phyloP scores from a whole-genome alignment of 35 echinoderm and acorn worm species.

The Eucidaris tribuloides region DNA sequence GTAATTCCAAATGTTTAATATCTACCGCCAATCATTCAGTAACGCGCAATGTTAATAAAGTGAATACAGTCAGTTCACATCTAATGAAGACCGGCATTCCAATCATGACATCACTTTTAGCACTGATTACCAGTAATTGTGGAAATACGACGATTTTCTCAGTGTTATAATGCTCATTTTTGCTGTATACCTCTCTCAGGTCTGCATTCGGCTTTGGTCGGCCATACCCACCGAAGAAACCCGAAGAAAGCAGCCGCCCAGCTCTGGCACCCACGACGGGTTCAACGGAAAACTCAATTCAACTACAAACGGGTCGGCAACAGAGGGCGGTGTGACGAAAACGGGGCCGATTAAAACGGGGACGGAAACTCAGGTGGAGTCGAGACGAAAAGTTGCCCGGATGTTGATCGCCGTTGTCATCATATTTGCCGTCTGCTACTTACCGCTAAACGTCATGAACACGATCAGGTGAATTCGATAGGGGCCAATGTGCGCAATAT shows the following conservation, averaged over 20 bases:
- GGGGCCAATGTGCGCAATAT: too few relatives aligned
- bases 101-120: too few relatives aligned
- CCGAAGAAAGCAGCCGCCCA: background rate
- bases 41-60: too few relatives aligned
- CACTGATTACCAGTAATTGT: too few relatives aligned
- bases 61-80: too few relatives aligned
- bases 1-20: too few relatives aligned
- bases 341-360: constrained; percentile 5
- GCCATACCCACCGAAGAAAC: constrained; percentile 86
- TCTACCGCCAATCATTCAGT: too few relatives aligned
- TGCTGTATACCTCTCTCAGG: too few relatives aligned
- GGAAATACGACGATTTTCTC: too few relatives aligned
- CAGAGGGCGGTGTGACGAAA: background rate
- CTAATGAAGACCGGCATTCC: too few relatives aligned
- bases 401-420: constrained; percentile 92
- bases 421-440: constrained; percentile 79
- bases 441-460: constrained; percentile 71
- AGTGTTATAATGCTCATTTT: too few relatives aligned
- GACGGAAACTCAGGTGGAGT: constrained; percentile 68
- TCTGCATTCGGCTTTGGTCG: constrained; percentile 81
- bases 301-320: background rate
- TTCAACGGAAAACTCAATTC: background rate
- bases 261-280: background rate
- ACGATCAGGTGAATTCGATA: constrained; percentile 46
- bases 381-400: constrained; percentile 85